Base-by-base conservation (phyloP, 2,888 invertebrate species). In the Macroteleia sp. region DNA sequence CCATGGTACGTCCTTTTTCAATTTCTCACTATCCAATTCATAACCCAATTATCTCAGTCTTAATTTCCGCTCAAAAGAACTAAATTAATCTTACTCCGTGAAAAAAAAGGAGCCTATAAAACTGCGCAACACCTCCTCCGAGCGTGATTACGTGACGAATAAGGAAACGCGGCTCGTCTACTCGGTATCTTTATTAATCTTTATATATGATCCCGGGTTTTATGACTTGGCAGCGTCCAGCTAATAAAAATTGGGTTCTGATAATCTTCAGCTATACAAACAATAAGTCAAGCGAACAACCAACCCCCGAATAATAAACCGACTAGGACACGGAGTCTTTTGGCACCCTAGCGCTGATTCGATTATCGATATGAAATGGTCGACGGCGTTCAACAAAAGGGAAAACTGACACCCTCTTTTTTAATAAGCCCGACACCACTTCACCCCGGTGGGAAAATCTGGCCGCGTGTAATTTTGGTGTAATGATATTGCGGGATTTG, bases 401-500 rank as follows among this genome's bases (percentile, higher is more conserved):
- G 81, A 81, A 79, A 78, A 77, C 73, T 71, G 79, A 77, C 82
- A 83, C 82, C 84, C 85, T 76, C 80, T 70, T 87, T 88, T 89
- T 89, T 88, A 88, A 88, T 88, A 86, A 89, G 82, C 80, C 69
- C 62, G 34, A 59, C 93, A 92, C 87, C 71, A 69, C 84, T 52
- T 86, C 67, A 84, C 79, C 92, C 70, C 77, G 86, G 85, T 90
- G 90, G 87, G 90, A 90, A 90, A 90, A 82, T 86, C 70, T 67
- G 77, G 81, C 85, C 85, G 87, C 88, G 83, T 88, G 89, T 90
- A 90, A 90, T 89, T 88, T 89, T 82, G 80, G 80, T 86, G 87
- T 88, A 89, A 89, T 87, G 87, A 89, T 86, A 88, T 86, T 83
- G 81, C 74, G 76, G 82, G 81, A 90, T 90, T 89, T 89, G 86